phyloP scores from a whole-genome alignment of 2,797 vertebrate genomes.

The Gymnopithys bicolor region DNA sequence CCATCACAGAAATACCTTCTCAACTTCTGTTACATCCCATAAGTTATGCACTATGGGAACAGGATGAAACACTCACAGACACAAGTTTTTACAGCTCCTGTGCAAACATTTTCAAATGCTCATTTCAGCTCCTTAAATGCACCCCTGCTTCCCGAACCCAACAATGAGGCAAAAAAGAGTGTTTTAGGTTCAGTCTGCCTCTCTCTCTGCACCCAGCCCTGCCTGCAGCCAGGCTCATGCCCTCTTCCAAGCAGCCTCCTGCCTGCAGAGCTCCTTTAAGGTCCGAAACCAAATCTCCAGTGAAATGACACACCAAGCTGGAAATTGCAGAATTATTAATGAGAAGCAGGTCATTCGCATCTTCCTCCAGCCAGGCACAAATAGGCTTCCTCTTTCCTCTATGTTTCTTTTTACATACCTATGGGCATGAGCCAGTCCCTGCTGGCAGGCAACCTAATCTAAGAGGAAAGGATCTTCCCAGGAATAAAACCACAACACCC shows the following conservation, averaged over 20 bases:
- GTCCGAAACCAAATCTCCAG: background rate
- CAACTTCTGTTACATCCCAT: background rate
- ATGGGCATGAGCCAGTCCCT: fast-evolving
- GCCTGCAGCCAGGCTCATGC: background rate
- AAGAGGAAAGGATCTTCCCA: background rate
- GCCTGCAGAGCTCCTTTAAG: background rate
- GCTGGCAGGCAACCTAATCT: background rate
- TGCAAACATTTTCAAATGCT: background rate
- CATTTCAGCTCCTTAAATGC: background rate
- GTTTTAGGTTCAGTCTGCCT: background rate
- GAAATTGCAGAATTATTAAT: constrained; percentile 14
- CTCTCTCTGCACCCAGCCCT: background rate
- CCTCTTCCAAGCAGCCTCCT: background rate
- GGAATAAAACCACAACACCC: background rate
- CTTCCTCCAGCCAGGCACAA: background rate
- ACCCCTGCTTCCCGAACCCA: background rate
- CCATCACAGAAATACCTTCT: background rate
- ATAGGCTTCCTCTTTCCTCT: background rate
- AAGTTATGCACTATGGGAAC: background rate
- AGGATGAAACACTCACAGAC: background rate
- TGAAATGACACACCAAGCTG: constrained; percentile 21
- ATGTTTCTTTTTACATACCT: background rate
- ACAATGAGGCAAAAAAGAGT: fast-evolving
- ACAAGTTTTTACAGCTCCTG: background rate
- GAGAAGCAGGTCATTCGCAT: background rate